Evolutionary conservation across 2,888 invertebrate genomes (phyloP).

Genomic region (Meiosimyza platycephala): DNA sequence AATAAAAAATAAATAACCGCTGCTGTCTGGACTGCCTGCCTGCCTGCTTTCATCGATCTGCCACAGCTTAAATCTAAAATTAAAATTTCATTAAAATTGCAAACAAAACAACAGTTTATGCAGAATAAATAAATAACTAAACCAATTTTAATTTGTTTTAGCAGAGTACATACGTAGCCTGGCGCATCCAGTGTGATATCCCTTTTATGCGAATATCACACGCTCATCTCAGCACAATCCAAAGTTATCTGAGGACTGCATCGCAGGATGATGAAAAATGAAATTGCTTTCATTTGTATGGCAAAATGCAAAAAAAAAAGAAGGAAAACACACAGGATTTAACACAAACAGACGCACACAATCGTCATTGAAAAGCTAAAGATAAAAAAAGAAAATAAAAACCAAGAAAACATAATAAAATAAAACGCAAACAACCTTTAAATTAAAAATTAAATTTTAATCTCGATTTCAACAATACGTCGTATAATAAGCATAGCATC

Average conservation of each 20-base stretch:
- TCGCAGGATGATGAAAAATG: constrained; percentile 13
- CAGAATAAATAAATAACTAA: constrained; percentile 23
- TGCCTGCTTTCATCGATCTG: too few relatives aligned
- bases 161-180: not conserved
- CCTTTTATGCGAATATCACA: constrained; percentile 21
- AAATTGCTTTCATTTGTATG: constrained; percentile 29
- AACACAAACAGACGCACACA: constrained; percentile 2
- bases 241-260: constrained; percentile 19
- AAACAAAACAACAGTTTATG: constrained; percentile 30
- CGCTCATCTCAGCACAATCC: constrained; percentile 13
- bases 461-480: constrained; percentile 49
- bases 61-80: constrained; percentile 13
- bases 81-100: constrained; percentile 30
- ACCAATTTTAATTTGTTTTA: constrained; percentile 26
- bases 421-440: constrained; percentile 60
- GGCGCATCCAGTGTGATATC: constrained; percentile 7
- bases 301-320: not conserved
- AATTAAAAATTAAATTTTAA: constrained; percentile 66
- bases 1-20: too few relatives aligned
- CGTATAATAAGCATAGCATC: constrained; percentile 19
- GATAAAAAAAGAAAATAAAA: constrained; percentile 8
- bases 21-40: too few relatives aligned
- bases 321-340: not conserved
- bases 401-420: constrained; percentile 48
- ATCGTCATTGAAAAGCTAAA: not conserved